These are phyloP conservation scores for Oenanthe melanoleuca DNA, from an alignment of 2,113 vertebrate genomes.

Conservation along the genomic window DNA sequence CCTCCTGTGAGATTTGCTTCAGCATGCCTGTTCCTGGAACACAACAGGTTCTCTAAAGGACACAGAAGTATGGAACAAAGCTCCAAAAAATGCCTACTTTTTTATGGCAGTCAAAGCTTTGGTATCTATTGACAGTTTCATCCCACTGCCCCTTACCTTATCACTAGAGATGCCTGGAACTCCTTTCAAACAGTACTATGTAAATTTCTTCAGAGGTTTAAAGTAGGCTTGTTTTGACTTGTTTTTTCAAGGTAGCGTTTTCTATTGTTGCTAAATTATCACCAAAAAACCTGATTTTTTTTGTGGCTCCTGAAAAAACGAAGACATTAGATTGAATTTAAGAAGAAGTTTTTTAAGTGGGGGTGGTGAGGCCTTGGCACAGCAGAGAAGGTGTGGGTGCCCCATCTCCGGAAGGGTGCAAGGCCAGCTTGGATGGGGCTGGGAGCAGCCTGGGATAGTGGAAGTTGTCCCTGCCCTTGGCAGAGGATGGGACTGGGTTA, in stretches of 20 bases:
- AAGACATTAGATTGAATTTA: not conserved
- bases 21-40: not conserved
- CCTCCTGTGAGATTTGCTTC: not conserved
- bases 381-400: not conserved
- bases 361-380: not conserved
- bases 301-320: not conserved
- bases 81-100: not conserved
- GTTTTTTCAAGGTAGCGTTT: not conserved
- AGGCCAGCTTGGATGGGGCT: not conserved
- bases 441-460: not conserved
- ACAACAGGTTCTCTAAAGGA: not conserved
- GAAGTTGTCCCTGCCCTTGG: not conserved
- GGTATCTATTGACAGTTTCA: not conserved
- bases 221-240: not conserved
- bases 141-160: not conserved
- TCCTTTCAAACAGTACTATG: not conserved
- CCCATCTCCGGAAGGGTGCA: not conserved
- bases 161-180: not conserved
- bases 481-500: not conserved
- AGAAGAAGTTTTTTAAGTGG: not conserved
- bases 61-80: not conserved
- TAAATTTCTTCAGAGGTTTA: not conserved
- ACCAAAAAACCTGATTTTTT: accelerated
- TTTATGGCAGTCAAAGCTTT: not conserved
- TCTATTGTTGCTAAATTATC: not conserved